Evolutionary conservation across 1,140 invertebrate species (phyloP).

Genomic region (Camponotus vicinus): DNA sequence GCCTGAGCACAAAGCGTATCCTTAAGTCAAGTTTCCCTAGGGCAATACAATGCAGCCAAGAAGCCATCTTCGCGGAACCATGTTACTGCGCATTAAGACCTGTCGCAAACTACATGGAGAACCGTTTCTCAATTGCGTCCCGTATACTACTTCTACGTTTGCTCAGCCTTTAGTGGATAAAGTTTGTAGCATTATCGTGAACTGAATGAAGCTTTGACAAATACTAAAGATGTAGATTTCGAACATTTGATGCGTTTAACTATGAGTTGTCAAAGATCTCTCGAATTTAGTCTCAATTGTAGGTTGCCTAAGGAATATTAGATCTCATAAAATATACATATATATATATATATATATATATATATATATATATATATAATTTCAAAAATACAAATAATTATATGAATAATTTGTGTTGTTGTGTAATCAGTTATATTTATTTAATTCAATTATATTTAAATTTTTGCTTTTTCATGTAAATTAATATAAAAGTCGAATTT

Average conservation of each 20-base stretch:
- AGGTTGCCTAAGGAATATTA: not conserved
- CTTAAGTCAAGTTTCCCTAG: conserved; percentile 64
- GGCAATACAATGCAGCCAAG: conserved; percentile 58
- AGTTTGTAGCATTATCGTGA: conserved; percentile 46
- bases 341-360: not conserved
- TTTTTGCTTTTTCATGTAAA: not conserved
- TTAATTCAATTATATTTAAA: too few relatives aligned
- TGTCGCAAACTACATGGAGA: conserved; percentile 58
- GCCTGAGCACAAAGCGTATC: conserved; percentile 54
- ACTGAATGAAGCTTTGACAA: conserved; percentile 66
- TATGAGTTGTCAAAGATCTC: conserved; percentile 2
- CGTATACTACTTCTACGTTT: conserved; percentile 51
- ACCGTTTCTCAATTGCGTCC: conserved; percentile 61
- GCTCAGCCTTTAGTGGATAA: conserved; percentile 39
- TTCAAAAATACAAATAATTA: not conserved
- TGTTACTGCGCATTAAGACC: conserved; percentile 62
- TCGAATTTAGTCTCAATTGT: not conserved
- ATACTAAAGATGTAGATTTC: conserved; percentile 25
- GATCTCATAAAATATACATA: too few relatives aligned
- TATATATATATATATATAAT: not conserved
- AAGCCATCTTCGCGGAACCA: conserved; percentile 55
- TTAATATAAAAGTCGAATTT: too few relatives aligned
- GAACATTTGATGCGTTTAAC: conserved; percentile 42
- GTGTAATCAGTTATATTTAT: too few relatives aligned
- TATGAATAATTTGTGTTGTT: not conserved